Evolutionary conservation across 2,888 invertebrate species (phyloP).

Genomic region (Plusia festucae): DNA sequence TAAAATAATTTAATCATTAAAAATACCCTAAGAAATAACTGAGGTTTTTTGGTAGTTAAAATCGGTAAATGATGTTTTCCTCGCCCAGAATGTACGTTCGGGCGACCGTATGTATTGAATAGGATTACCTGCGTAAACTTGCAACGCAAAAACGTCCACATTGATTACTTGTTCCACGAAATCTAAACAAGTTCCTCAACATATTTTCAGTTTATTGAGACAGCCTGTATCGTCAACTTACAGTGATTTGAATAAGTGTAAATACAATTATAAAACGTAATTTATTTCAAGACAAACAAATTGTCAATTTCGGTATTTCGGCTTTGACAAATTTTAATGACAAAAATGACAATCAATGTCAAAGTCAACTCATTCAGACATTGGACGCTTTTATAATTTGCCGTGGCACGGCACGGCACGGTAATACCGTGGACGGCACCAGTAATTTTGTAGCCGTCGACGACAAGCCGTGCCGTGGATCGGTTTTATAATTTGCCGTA

Average conservation of each 20-base stretch:
- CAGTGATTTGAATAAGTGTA: background rate
- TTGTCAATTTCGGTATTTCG: background rate
- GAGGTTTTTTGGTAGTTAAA: background rate
- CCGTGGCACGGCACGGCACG: no score
- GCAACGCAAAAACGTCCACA: slow-evolving; percentile 67
- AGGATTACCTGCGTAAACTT: slow-evolving; percentile 65
- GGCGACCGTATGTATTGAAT: no score
- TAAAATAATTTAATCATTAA: slow-evolving; percentile 3
- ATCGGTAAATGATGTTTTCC: background rate
- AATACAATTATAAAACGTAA: background rate
- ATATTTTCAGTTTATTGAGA: slow-evolving; percentile 51
- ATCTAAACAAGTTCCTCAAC: slow-evolving; percentile 65
- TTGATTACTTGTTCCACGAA: slow-evolving; percentile 59
- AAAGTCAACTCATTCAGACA: no score
- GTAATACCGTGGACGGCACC: no score
- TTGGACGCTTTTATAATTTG: no score
- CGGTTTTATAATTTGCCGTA: no score
- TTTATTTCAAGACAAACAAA: background rate
- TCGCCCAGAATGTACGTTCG: background rate
- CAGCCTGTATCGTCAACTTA: slow-evolving; percentile 2
- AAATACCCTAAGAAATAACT: background rate
- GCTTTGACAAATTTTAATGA: background rate
- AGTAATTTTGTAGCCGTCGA: no score
- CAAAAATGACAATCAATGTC: no score
- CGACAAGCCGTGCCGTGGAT: no score